phyloP scores from a whole-genome alignment of 2,113 vertebrate species.

The Phrynocephalus versicolor region DNA sequence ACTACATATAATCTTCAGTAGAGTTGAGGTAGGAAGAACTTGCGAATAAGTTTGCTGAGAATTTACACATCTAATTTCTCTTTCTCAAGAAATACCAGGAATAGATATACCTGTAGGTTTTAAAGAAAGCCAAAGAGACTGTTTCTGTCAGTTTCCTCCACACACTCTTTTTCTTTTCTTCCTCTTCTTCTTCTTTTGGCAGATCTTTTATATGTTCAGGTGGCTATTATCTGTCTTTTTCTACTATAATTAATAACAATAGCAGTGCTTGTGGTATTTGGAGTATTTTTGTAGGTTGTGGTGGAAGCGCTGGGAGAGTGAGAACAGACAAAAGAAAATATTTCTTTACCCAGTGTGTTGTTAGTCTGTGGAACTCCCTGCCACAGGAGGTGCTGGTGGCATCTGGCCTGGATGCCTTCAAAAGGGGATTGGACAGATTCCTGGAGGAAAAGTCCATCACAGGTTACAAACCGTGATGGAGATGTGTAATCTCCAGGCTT shows the following conservation, averaged over 20 bases:
- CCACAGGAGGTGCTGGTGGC: too few species aligned
- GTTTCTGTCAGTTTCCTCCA: background rate
- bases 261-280: background rate
- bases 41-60: background rate
- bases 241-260: background rate
- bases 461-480: too few species aligned
- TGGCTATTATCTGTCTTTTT: background rate
- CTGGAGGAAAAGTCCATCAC: too few species aligned
- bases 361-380: too few species aligned
- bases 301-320: background rate
- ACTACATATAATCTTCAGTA: background rate
- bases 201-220: background rate
- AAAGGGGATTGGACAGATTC: too few species aligned
- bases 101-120: background rate
- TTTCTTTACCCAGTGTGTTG: too few species aligned
- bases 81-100: background rate
- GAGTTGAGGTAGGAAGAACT: background rate
- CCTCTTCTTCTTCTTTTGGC: background rate
- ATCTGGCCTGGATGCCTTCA: too few species aligned
- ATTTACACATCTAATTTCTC: background rate
- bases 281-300: too few species aligned
- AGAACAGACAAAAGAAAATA: too few species aligned
- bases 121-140: background rate
- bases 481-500: too few species aligned
- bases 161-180: background rate